Evolutionary conservation across 2,113 vertebrate species (phyloP).

Genomic region (Nothoprocta perdicaria): DNA sequence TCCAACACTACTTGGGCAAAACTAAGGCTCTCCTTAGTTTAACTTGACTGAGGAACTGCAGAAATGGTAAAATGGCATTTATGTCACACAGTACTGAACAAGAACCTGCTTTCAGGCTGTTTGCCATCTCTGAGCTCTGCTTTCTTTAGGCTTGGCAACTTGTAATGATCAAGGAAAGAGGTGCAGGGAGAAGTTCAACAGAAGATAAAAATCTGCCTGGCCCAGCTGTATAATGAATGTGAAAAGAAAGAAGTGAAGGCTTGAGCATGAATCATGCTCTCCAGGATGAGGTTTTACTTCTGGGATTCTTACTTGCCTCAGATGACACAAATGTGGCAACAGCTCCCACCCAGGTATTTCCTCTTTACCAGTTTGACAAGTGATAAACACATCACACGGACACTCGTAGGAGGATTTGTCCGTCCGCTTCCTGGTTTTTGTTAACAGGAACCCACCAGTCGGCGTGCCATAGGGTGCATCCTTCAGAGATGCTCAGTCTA

Average conservation of each 20-base stretch:
- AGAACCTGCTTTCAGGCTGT: background rate
- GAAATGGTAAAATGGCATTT: background rate
- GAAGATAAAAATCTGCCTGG: background rate
- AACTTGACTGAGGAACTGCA: background rate
- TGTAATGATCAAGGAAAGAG: rapidly evolving
- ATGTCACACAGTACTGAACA: background rate
- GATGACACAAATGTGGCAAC: background rate
- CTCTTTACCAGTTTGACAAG: background rate
- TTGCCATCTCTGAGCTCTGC: background rate
- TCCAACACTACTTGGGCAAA: background rate
- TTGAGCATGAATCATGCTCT: background rate
- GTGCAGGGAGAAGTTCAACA: background rate
- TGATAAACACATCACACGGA: rapidly evolving
- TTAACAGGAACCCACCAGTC: background rate
- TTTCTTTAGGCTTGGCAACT: background rate
- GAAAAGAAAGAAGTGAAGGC: background rate
- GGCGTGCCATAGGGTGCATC: background rate
- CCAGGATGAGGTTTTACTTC: background rate
- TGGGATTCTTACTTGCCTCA: background rate
- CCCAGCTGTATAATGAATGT: background rate
- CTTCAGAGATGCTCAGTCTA: background rate
- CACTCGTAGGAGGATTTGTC: background rate
- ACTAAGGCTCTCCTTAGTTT: background rate
- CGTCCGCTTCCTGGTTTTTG: background rate
- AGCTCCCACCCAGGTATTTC: background rate